These are phyloP conservation scores for Nerophis lumbriciformis DNA, from an alignment of 2,113 vertebrate genomes.

Conservation along the genomic window DNA sequence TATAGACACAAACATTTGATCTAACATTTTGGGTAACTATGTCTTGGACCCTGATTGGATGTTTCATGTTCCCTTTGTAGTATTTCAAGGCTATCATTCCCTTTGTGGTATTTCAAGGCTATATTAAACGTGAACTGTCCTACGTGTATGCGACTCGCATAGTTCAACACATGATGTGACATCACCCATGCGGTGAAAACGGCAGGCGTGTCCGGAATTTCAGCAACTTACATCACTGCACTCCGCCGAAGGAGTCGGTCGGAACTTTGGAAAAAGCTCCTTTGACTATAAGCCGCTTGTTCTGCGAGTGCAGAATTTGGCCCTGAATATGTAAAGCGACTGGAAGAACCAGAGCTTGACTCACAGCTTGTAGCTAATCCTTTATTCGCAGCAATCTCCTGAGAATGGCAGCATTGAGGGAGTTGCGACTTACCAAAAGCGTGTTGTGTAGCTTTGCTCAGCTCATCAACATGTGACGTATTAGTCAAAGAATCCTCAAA, in stretches of 20 bases:
- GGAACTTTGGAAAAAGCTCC: conserved; percentile 32
- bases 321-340: conserved; percentile 67
- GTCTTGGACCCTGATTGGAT: too few relatives aligned
- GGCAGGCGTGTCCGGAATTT: conserved; percentile 4
- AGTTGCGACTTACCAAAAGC: conserved; percentile 37
- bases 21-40: too few relatives aligned
- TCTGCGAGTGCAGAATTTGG: conserved; percentile 44
- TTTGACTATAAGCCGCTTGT: conserved; percentile 56
- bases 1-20: too few relatives aligned
- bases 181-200: not conserved
- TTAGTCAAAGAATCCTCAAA: conserved; percentile 13
- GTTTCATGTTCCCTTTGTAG: too few relatives aligned
- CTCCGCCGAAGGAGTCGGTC: conserved; percentile 18
- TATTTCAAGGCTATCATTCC: too few relatives aligned
- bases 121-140: too few relatives aligned
- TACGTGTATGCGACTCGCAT: not conserved
- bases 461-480: conserved; percentile 29
- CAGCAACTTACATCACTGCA: conserved; percentile 23
- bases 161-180: not conserved
- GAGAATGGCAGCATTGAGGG: conserved; percentile 47
- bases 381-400: conserved; percentile 61
- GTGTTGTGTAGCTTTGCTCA: conserved; percentile 26
- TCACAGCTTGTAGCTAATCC: conserved; percentile 64
- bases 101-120: too few relatives aligned
- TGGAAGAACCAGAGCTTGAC: conserved; percentile 59